phyloP scores from a whole-genome alignment of 2,888 invertebrate species.

The Argyresthia goedartella region DNA sequence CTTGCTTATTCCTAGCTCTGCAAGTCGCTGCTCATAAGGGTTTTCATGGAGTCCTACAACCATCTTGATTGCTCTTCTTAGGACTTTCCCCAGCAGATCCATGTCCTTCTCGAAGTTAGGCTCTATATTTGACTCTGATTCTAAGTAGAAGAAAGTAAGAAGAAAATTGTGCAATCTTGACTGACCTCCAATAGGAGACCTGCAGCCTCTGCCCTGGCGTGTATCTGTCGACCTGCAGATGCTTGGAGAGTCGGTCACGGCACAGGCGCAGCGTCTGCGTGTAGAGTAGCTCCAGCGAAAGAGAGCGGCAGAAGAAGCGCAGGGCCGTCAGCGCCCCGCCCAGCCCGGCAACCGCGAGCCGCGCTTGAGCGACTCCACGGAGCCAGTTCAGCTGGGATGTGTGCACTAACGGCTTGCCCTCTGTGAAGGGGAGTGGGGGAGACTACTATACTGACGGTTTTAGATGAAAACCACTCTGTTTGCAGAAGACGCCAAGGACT shows the following conservation, averaged over 20 bases:
- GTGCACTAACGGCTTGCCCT: constrained; percentile 96
- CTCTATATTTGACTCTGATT: no score
- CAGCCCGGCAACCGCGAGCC: constrained; percentile 85
- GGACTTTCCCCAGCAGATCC: no score
- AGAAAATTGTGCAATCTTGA: neutral
- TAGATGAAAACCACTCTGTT: no score
- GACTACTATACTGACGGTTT: no score
- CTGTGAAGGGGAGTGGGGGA: constrained; percentile 44
- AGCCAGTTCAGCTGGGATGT: constrained; percentile 93
- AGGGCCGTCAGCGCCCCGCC: constrained; percentile 74
- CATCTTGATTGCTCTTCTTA: no score
- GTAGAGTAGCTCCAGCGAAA: constrained; percentile 92
- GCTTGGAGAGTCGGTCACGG: constrained; percentile 88
- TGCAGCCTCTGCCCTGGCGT: constrained; percentile 88
- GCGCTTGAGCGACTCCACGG: constrained; percentile 92
- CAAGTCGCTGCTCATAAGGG: no score
- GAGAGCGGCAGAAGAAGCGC: constrained; percentile 93
- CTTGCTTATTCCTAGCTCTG: no score
- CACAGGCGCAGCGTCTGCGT: constrained; percentile 91
- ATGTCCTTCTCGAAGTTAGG: no score
- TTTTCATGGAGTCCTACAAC: no score
- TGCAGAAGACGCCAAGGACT: no score
- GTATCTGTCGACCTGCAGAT: constrained; percentile 92
- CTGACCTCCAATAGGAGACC: constrained; percentile 94
- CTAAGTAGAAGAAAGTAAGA: no score